Evolutionary conservation across 64 coral and sea anemone species (phyloP).

Genomic region (Stichodactyla helianthus): DNA sequence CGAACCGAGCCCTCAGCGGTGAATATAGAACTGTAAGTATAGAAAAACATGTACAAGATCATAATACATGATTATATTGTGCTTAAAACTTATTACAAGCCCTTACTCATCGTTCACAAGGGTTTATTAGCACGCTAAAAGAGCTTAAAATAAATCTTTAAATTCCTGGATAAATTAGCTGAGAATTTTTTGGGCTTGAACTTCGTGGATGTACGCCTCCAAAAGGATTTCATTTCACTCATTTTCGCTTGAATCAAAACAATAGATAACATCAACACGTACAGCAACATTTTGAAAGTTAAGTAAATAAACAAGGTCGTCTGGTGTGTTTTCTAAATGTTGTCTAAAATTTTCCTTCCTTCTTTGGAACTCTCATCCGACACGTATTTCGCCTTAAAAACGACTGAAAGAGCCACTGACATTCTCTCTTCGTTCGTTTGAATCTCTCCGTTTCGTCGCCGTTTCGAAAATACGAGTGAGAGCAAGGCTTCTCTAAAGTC

Average conservation of each 20-base stretch:
- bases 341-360: neutral
- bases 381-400: neutral
- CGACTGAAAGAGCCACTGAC: neutral
- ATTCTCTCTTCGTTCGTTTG: neutral
- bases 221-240: too few relatives aligned
- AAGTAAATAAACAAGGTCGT: neutral
- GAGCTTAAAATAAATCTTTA: too few relatives aligned
- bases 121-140: too few relatives aligned
- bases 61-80: too few relatives aligned
- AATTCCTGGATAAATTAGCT: too few relatives aligned
- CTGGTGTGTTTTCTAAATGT: neutral
- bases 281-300: neutral
- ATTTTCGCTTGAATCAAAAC: neutral
- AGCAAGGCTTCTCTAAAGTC: conserved; percentile 55
- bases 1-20: too few relatives aligned
- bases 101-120: too few relatives aligned
- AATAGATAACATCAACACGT: neutral
- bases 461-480: neutral
- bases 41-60: too few relatives aligned
- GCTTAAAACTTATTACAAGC: too few relatives aligned
- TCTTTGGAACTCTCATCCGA: neutral
- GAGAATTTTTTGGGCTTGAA: too few relatives aligned
- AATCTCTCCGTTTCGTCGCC: neutral
- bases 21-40: too few relatives aligned
- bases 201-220: too few relatives aligned